These are phyloP conservation scores for Microtus richardsoni DNA, from an alignment of 2,113 vertebrate species.

Conservation along the genomic window DNA sequence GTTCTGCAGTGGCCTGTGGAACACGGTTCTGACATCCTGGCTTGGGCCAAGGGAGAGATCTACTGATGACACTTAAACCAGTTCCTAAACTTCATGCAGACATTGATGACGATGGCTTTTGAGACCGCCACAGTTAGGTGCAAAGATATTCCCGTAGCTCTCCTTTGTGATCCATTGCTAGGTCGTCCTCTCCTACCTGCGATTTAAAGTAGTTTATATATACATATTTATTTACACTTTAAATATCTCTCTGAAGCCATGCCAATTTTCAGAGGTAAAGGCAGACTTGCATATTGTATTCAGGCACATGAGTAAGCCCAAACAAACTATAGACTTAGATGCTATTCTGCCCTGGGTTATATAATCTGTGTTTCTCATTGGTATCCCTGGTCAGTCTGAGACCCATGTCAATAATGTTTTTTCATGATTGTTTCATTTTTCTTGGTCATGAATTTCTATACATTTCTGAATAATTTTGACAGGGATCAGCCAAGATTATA, in stretches of 20 bases:
- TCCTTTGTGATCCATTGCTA: background rate
- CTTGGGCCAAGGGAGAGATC: background rate
- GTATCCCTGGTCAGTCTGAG: constrained; percentile 4
- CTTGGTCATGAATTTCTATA: constrained; percentile 13
- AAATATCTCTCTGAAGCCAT: constrained; percentile 32
- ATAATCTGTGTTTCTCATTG: constrained; percentile 39
- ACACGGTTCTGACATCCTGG: background rate
- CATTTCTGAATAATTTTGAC: constrained; percentile 54
- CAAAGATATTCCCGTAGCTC: background rate
- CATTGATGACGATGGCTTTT: background rate
- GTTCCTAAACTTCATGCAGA: background rate
- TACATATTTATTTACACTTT: constrained; percentile 21
- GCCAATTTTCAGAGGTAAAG: background rate
- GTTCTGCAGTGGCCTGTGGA: background rate
- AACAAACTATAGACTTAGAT: background rate
- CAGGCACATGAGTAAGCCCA: background rate
- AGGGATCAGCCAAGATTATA: constrained; percentile 44
- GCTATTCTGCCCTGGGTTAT: constrained; percentile 21
- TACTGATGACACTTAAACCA: background rate
- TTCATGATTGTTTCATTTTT: constrained; percentile 24
- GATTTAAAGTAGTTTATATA: background rate
- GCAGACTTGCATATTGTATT: background rate
- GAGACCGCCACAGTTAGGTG: background rate
- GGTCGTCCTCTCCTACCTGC: background rate
- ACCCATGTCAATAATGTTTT: constrained; percentile 50